Base-by-base conservation (phyloP, 2,797 vertebrate genomes). In the Xiphorhynchus erythropygius region DNA sequence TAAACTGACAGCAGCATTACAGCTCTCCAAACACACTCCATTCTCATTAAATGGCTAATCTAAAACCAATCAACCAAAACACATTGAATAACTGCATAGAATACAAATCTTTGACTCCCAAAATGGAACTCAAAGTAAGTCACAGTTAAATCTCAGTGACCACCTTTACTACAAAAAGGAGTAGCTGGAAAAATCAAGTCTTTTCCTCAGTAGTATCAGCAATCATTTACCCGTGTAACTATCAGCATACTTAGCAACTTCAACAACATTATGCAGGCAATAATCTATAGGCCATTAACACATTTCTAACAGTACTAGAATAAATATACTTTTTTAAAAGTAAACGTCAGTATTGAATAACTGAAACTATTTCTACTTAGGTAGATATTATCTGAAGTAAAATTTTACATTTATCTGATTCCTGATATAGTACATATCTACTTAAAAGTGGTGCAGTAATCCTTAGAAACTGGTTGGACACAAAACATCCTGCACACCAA, bases 21-120 rank as follows among this genome's bases (percentile, higher is more conserved):
- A 95, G 94, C 94, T 97, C 93, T 97, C 97, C 96, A 98, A 98
- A 98, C 97, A 97, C 95, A 96, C 97, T 98, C 97, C 94, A 97
- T 98, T 98, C 98, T 98, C 97, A 98, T 98, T 98, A 98, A 97
- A 98, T 94, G 96, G 93, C 97, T 98, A 97, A 98, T 98, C 98
- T 98, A 98, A 98, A 98, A 97, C 97, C 95, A 97, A 97, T 98
- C 98, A 98, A 97, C 96, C 97, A 97, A 97, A 97, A 96, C 97
- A 87, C 70, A 94, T 33, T 95, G 96, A 97, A 95, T 92, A 96
- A 93, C 95, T 90, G 55, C 78, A 55, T 73, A 25, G 93, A 98
- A 97, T 97, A 95, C 93, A 70, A 97, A 97, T 93, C 55, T 70
- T 83, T 96, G 84, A 75, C 74, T 93, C 81, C 46, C 80, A 75